Base-by-base conservation (phyloP, 1,140 invertebrate species). In the Tetranychus urticae region DNA sequence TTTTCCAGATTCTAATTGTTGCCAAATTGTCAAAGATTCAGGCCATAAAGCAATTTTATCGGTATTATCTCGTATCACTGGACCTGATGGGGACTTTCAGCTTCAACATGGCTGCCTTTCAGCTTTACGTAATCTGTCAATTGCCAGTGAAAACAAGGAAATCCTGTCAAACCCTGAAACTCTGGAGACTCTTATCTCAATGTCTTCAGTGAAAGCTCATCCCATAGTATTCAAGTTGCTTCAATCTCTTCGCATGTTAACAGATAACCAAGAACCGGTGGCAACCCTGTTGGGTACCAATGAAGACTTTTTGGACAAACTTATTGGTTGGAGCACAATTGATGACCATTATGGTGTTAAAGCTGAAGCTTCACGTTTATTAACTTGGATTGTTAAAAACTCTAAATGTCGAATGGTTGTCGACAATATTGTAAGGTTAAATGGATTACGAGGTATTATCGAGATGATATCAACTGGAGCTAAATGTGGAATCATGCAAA, bases 191-290 rank as follows among this genome's bases (percentile, higher is more conserved):
- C 23, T 59, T 37, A 33, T 14, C 31, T 33, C 82, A 0, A 80
- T 82, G 76, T 72, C 84, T 3, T 74, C 80, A 55, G 80, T 86
- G 57, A 81, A 85, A 63, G 81, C 84, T 50, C 80, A 78, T 66
- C 79, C 82, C 5, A 85, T 90, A 1, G 81, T 86, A 37, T 90
- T 88, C 68, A 90, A 89, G 72, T 73, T 91, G 35, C 69, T 91
- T 35, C 87, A 86, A 10, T 85, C 86, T 31, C 71, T 90, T 3
- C 77, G 88, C 59, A 88, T 92, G 81, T 77, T 88, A 36, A 80
- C 86, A 47, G 84, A 86, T 74, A 81, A 81, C 13, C 84, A 87
- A 78, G 77, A 79, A 66, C 68, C 75, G 60, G 79, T 81, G 31
- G 81, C 83, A 1, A 70, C 74, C 45, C 71, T 74, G 56, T 70